A percentile compares a stretch with the other conserved stretches of the same genome.
Conservation (phyloP, 2,888 invertebrate species). For the Drosophila cognata region DNA sequence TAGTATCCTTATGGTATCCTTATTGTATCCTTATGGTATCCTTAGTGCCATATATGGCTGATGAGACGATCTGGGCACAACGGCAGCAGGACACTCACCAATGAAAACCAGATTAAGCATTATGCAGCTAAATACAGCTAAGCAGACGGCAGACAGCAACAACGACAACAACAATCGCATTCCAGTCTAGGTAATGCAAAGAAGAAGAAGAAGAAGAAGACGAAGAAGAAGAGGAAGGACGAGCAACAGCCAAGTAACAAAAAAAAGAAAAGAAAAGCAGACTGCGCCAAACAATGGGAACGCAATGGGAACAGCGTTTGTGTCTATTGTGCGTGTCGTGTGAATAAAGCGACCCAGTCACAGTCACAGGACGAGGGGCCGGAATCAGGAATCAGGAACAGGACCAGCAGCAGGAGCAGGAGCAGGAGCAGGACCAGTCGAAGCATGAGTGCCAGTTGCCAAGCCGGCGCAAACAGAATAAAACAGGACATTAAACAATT, state of each 20-base stretch:
- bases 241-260: neutral
- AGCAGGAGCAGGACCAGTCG: slow-evolving; percentile 9
- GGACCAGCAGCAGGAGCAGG: slow-evolving; percentile 4
- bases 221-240: neutral
- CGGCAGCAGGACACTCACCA: neutral
- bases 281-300: slow-evolving; percentile 11
- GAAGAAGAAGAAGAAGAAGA: neutral
- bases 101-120: neutral
- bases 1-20: too few species aligned
- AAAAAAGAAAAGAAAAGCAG: slow-evolving; percentile 3
- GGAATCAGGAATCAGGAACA: slow-evolving; percentile 10
- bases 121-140: neutral
- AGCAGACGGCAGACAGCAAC: neutral
- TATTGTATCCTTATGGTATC: too few species aligned
- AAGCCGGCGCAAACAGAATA: slow-evolving; percentile 19
- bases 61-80: neutral
- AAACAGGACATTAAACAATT: slow-evolving; percentile 74
- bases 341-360: slow-evolving; percentile 16
- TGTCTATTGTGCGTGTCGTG: slow-evolving; percentile 51
- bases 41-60: neutral
- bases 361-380: neutral
- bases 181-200: neutral
- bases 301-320: neutral
- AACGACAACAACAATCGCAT: neutral
- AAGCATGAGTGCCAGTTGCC: slow-evolving; percentile 14